Evolutionary conservation across 2,888 invertebrate species (phyloP), one percentile per base, ranked within the genome.

Genomic region (Therioaphis trifolii): DNA sequence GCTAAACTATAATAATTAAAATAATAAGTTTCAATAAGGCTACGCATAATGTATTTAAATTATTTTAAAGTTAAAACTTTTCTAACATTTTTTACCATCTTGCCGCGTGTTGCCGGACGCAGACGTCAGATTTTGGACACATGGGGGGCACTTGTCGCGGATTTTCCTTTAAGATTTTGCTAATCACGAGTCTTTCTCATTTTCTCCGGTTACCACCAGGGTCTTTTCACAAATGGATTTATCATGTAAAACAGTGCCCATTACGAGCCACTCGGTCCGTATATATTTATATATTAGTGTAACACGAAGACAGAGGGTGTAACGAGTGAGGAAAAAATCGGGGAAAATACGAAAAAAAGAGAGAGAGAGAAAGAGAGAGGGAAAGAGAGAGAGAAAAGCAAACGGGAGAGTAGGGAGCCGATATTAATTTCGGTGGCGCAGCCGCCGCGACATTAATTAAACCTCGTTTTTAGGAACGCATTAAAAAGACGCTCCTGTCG

Each of bases 391-490:
- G 35, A 49, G 15, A 27, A 58, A 58, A 27, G 71, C 29, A 43
- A 46, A 49, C 1, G 11, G 12, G 18, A 40, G n/a, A 18, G 11
- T 11, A 71, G 63, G 74, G 82, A 21, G 74, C 72, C 61, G 74
- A 82, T 82, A 82, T 82, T 82, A 82, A 82, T 82, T 82, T 82
- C 52, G 82, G 82, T 40, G 74, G 35, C 49, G 74, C 82, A 82
- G 82, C 82, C 82, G 82, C 72, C 82, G 61, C 72, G 82, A 82
- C 82, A 82, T 82, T 82, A 82, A 82, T 82, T 82, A 82, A 82
- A 82, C 82, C 82, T 82, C 82, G 82, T 82, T 82, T 82, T 82
- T 74, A 63, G 74, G 82, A 82, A 82, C 82, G 72, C 82, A 82
- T 82, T 82, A 82, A 82, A 82, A 82, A 82, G 82, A 82, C 82